A percentile compares a stretch with the other conserved stretches of the same genome.
Conservation (phyloP, 1,140 invertebrate species). For the Drosophila parvula region DNA sequence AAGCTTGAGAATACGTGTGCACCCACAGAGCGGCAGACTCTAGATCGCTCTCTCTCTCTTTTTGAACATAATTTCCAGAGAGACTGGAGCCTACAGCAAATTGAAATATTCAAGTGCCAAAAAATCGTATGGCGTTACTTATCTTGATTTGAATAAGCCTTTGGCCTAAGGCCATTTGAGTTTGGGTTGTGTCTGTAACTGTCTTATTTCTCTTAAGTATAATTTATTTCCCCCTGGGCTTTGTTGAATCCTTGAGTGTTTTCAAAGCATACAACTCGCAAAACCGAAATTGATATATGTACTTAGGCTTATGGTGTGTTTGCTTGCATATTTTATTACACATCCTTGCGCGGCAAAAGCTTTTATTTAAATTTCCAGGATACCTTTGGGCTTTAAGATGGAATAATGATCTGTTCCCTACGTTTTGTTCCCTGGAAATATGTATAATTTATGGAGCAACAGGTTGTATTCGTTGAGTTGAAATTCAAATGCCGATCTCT, state of each 20-base stretch:
- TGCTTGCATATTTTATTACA: slow-evolving; percentile 9
- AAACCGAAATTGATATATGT: background rate
- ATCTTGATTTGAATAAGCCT: too few relatives aligned
- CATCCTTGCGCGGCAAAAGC: background rate
- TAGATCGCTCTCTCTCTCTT: too few relatives aligned
- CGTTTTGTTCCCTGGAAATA: background rate
- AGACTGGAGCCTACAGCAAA: too few relatives aligned
- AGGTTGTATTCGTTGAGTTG: background rate
- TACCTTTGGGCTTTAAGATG: background rate
- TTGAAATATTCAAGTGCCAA: too few relatives aligned
- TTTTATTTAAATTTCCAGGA: slow-evolving; percentile 7
- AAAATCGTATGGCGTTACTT: too few relatives aligned
- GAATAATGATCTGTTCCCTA: background rate
- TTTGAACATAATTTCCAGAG: too few relatives aligned
- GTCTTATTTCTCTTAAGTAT: background rate
- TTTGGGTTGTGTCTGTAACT: background rate
- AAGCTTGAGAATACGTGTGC: too few relatives aligned
- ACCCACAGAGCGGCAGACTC: too few relatives aligned
- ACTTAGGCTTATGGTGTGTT: background rate
- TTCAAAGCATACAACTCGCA: background rate
- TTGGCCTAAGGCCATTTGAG: background rate
- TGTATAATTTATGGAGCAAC: background rate
- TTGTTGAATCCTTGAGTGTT: background rate
- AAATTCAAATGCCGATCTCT: background rate
- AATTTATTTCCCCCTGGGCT: slow-evolving; percentile 1